Evolutionary conservation across 2,888 invertebrate species (phyloP), one percentile per base, ranked within the genome.

Genomic region (Platerodrilus igneus): DNA sequence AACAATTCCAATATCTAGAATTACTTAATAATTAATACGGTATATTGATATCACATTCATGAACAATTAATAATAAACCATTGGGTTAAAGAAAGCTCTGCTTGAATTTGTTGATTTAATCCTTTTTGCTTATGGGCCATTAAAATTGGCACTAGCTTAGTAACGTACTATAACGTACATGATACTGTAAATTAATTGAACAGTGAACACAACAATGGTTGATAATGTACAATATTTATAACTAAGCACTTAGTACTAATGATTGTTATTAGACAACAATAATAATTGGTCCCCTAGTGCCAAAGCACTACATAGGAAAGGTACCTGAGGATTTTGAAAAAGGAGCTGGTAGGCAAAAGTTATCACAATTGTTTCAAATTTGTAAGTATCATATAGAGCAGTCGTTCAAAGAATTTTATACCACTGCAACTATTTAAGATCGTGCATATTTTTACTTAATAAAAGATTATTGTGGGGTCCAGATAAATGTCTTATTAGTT

Each of bases 381-480:
- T 41, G 42, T 36, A 30, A 25, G n/a, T n/a, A n/a, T n/a, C n/a
- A n/a, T n/a, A n/a, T n/a, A n/a, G n/a, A 26, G 37, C 39, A 40
- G 41, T 31, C 48, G 50, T 49, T 49, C 49, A 45, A 39, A 33
- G 48, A 33, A 41, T 16, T 27, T 29, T 47, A 30, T 50, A 48
- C 50, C 45, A 22, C 43, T 37, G 28, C 29, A 20, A 30, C 30
- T 56, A 61, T 46, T 61, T 61, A 19, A 76, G 79, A 72, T 86
- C 87, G 66, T 86, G 86, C 66, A 89, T 74, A 68, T 89, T 89
- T 74, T 89, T 89, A 68, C 87, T 89, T 57, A 90, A 77, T 46
- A 89, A 76, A 62, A 90, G 73, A 71, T 86, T 89, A 62, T 90
- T 90, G 69, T 90, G 89, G 50, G 89, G 88, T 48, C 89, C 89